phyloP scores from a whole-genome alignment of 2,888 invertebrate genomes.

The Nomada fucata region DNA sequence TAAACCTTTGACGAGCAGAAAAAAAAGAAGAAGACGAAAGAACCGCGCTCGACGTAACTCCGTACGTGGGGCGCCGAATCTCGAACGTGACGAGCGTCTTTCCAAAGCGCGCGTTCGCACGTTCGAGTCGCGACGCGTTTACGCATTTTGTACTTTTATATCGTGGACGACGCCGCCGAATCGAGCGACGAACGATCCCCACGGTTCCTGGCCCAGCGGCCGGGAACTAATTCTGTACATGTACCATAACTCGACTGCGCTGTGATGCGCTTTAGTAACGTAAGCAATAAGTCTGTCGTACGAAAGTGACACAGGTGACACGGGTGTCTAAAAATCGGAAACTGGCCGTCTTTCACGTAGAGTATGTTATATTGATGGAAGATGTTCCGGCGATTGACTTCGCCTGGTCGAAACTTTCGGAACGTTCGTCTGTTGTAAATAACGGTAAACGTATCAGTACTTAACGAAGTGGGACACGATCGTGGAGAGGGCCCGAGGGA shows the following conservation, averaged over 20 bases:
- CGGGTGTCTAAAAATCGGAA: neutral
- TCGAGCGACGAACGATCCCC: slow-evolving; percentile 73
- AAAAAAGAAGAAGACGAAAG: slow-evolving; percentile 6
- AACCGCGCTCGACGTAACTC: slow-evolving; percentile 1
- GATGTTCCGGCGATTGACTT: neutral
- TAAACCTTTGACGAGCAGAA: slow-evolving; percentile 56
- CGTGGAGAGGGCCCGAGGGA: slow-evolving; percentile 14
- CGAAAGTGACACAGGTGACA: neutral
- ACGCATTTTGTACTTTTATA: slow-evolving; percentile 84
- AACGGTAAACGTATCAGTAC: slow-evolving; percentile 51
- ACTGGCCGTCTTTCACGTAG: neutral
- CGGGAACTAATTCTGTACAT: slow-evolving; percentile 40
- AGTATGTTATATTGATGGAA: neutral
- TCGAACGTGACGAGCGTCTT: neutral
- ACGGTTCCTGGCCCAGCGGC: slow-evolving; percentile 30
- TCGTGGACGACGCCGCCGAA: slow-evolving; percentile 74
- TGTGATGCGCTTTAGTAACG: slow-evolving; percentile 44
- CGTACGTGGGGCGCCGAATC: slow-evolving; percentile 25
- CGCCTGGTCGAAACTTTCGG: neutral
- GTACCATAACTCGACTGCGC: slow-evolving; percentile 54
- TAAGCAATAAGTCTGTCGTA: slow-evolving; percentile 52
- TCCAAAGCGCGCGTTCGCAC: neutral
- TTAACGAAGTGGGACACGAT: slow-evolving; percentile 44
- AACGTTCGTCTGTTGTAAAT: slow-evolving; percentile 52
- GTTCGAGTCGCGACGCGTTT: slow-evolving; percentile 57